Conservation (phyloP, 2,113 vertebrate species). For the Chaetura pelagica region DNA sequence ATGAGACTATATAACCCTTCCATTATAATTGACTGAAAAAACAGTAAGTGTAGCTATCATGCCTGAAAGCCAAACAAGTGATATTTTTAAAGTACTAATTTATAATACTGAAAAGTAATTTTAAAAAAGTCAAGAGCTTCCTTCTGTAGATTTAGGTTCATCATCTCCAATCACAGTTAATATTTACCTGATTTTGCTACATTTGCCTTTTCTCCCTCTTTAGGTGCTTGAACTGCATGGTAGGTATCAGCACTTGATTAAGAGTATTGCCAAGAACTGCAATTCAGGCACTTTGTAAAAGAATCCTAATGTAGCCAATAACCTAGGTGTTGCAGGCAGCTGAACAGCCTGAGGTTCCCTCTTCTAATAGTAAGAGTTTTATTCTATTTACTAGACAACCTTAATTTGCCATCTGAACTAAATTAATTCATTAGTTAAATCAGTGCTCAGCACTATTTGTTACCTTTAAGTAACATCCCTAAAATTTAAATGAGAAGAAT, state of each 20-base stretch:
- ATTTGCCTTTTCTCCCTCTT: background rate
- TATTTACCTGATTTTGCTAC: background rate
- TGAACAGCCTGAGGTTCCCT: constrained; percentile 15
- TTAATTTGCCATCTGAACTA: constrained; percentile 67
- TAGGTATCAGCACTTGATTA: background rate
- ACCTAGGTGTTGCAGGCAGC: background rate
- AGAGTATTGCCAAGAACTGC: background rate
- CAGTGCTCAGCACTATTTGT: constrained; percentile 44
- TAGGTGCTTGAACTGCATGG: background rate
- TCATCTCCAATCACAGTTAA: background rate
- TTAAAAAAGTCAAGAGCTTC: background rate
- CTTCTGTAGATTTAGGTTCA: background rate
- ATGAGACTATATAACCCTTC: background rate
- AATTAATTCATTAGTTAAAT: constrained; percentile 74
- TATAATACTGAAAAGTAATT: background rate
- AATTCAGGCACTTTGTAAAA: background rate
- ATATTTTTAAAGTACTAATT: background rate
- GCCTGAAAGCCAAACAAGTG: background rate
- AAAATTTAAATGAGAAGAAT: constrained; percentile 66
- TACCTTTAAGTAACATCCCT: constrained; percentile 53
- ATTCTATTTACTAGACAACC: constrained; percentile 55
- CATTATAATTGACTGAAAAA: background rate
- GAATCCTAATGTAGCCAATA: background rate
- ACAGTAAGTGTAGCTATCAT: background rate
- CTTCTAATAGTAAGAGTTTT: constrained; percentile 23